phyloP scores from a whole-genome alignment of 2,888 invertebrate species.

The Archips crataeganus region DNA sequence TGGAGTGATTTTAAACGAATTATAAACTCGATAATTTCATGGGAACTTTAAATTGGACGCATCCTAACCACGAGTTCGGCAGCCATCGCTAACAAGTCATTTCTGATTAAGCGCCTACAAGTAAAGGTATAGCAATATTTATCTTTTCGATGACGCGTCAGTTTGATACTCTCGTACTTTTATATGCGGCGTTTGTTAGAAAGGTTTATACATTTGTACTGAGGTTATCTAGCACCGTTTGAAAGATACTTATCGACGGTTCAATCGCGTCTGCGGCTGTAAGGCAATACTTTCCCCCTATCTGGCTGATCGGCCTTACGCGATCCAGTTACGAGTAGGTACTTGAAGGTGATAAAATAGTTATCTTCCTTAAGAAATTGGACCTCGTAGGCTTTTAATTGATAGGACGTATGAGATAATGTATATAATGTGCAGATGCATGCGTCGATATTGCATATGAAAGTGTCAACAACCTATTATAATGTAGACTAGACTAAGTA shows the following conservation, averaged over 20 bases:
- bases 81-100: background rate
- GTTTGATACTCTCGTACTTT: background rate
- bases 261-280: conserved; percentile 34
- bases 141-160: background rate
- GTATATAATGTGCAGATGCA: too few species aligned
- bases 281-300: conserved; percentile 42
- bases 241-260: conserved; percentile 21
- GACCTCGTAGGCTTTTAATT: conserved; percentile 18
- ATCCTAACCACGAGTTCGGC: background rate
- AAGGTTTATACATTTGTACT: background rate
- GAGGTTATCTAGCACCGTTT: conserved; percentile 4
- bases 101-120: conserved; percentile 22
- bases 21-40: conserved; percentile 1
- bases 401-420: background rate
- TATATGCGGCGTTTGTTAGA: conserved; percentile 1
- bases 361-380: conserved; percentile 33
- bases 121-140: conserved; percentile 21
- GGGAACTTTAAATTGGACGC: conserved; percentile 17
- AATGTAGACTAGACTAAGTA: too few species aligned
- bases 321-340: conserved; percentile 37
- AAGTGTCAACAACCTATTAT: too few species aligned
- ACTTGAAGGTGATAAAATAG: background rate
- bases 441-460: too few species aligned
- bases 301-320: conserved; percentile 39
- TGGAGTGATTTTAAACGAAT: conserved; percentile 17